Evolutionary conservation across 2,888 invertebrate genomes (phyloP).

Genomic region (Chloromyia formosa): DNA sequence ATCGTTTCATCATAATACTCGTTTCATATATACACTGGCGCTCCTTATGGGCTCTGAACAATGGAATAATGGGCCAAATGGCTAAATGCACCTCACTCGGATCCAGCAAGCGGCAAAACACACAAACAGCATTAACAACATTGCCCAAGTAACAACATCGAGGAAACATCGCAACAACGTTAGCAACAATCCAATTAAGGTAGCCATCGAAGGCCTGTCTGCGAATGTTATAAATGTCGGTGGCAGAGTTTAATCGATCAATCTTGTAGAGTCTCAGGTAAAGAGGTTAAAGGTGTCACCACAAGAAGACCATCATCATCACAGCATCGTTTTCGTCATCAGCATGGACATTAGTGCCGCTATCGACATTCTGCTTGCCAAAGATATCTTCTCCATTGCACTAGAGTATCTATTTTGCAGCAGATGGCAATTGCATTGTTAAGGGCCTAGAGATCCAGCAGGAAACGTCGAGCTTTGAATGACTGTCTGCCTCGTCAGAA

Average conservation of each 20-base stretch:
- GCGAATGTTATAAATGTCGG: constrained; percentile 40
- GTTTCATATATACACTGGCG: background rate
- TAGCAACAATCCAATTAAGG: constrained; percentile 39
- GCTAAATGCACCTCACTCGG: constrained; percentile 9
- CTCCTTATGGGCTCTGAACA: constrained; percentile 37
- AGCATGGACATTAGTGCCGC: constrained; percentile 5
- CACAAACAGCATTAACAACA: constrained; percentile 31
- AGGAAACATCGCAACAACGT: constrained; percentile 9
- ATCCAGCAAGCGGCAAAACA: constrained; percentile 16
- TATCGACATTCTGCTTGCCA: background rate
- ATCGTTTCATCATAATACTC: constrained; percentile 34
- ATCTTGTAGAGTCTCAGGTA: constrained; percentile 39
- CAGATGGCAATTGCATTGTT: constrained; percentile 7
- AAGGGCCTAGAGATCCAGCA: background rate
- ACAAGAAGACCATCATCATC: constrained; percentile 34
- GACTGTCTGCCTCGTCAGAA: background rate
- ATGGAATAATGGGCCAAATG: constrained; percentile 17
- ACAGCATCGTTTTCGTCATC: constrained; percentile 7
- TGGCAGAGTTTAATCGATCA: constrained; percentile 44
- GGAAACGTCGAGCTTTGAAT: background rate
- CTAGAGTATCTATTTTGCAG: background rate
- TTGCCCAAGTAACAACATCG: background rate
- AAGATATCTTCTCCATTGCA: background rate
- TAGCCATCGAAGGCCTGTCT: constrained; percentile 37
- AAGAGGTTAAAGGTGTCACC: constrained; percentile 43